phyloP scores from a whole-genome alignment of 2,113 vertebrate species.

The Morone chrysops region DNA sequence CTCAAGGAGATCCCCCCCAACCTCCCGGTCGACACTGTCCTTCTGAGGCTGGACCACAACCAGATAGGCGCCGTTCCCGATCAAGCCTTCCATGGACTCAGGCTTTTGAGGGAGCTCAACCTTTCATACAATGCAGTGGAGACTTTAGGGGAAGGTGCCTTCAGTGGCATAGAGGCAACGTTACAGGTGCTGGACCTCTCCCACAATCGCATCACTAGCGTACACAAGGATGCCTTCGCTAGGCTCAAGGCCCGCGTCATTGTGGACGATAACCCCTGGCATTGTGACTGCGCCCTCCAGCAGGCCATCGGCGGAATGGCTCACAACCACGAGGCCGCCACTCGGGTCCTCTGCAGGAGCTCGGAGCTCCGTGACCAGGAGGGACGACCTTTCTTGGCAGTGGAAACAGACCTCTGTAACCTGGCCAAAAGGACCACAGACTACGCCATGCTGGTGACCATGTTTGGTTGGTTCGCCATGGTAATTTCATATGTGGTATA shows the following conservation, averaged over 20 bases:
- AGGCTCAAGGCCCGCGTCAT: constrained; percentile 93
- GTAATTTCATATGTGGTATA: constrained; percentile 99
- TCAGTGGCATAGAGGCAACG: constrained; percentile 93
- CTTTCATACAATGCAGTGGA: constrained; percentile 97
- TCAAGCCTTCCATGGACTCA: constrained; percentile 94
- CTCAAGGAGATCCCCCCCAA: constrained; percentile 97
- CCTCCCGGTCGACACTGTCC: constrained; percentile 92
- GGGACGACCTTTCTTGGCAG: constrained; percentile 92
- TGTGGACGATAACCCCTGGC: constrained; percentile 97
- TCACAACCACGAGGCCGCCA: constrained; percentile 93
- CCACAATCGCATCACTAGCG: constrained; percentile 95
- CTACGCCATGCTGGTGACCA: constrained; percentile 99
- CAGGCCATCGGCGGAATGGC: constrained; percentile 96
- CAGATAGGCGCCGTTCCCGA: constrained; percentile 97
- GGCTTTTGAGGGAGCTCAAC: constrained; percentile 94
- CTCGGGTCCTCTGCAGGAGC: constrained; percentile 94
- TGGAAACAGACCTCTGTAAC: constrained; percentile 96
- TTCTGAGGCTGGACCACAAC: constrained; percentile 96
- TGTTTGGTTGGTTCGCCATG: constrained; percentile 99
- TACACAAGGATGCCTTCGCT: constrained; percentile 96
- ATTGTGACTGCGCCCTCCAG: constrained; percentile 97
- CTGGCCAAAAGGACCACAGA: constrained; percentile 97
- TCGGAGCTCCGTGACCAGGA: constrained; percentile 92
- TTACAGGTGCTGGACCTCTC: constrained; percentile 97
- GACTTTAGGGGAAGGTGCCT: constrained; percentile 94